phyloP scores from a whole-genome alignment of 2,888 invertebrate genomes.

The Cenopis cana region DNA sequence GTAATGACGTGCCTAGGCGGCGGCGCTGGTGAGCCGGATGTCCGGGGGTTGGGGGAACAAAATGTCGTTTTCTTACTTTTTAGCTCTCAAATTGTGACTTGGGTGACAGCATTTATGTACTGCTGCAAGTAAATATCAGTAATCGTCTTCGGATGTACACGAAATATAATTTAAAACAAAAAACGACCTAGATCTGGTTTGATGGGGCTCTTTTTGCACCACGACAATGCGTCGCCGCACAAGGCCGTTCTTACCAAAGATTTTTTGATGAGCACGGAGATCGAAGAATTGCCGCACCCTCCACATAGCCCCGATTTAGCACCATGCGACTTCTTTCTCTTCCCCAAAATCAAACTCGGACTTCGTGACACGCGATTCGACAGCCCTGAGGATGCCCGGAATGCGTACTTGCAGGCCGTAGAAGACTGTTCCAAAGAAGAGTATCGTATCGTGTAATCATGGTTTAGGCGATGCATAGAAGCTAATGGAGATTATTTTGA shows the following conservation, averaged over 20 bases:
- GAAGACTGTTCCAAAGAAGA: neutral
- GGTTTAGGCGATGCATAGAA: neutral
- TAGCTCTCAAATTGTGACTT: too few relatives aligned
- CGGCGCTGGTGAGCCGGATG: too few relatives aligned
- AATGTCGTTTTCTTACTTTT: too few relatives aligned
- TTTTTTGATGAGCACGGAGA: neutral
- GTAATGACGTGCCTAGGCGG: too few relatives aligned
- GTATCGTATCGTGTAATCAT: neutral
- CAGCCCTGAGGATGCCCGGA: neutral
- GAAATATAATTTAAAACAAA: neutral
- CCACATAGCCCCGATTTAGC: too few relatives aligned
- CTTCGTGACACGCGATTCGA: neutral
- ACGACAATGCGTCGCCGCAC: neutral
- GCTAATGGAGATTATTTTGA: neutral
- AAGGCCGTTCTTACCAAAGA: neutral
- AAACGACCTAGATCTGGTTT: neutral
- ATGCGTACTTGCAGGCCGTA: neutral
- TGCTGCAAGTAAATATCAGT: too few relatives aligned
- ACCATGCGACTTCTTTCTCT: too few relatives aligned
- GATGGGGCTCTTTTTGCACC: constrained; percentile 2
- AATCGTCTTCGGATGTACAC: too few relatives aligned
- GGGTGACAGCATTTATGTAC: too few relatives aligned
- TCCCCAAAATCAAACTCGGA: too few relatives aligned
- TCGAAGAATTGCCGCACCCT: too few relatives aligned
- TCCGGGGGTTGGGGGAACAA: too few relatives aligned